Base-by-base conservation (phyloP, 2,797 vertebrate species). In the Myoxocephalus aenaeus region DNA sequence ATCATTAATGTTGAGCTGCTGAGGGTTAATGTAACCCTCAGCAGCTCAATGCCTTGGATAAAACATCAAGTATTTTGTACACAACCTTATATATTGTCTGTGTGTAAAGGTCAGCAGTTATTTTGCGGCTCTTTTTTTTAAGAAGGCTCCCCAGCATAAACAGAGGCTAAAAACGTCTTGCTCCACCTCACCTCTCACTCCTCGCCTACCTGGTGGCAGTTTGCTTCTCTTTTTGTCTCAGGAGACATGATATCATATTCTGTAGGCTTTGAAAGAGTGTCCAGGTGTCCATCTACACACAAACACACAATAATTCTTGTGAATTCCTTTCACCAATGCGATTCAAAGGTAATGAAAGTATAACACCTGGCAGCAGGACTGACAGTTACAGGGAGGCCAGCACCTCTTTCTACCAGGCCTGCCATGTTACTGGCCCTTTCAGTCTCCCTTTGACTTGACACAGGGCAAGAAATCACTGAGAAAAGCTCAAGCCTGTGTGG, bases 31-130 rank as follows among this genome's bases (percentile, higher is more conserved):
- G 25, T 81, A 81, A 86, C 80, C 54, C 62, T 42, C 34, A 54
- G 65, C 63, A 59, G 44, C 70, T 75, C 74, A 18, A 65, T 79
- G 4, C 46, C 42, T 84, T 88, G 75, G 89, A 87, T 86, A 84
- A 87, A 80, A 88, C 32, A 70, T 59, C 34, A 44, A 63, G 65
- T 70, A 59, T 25, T 82, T 82, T 82, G 61, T 77, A 38, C 65
- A 44, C 13, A 73, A 65, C 70, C 74, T 72, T 80, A 77, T 87
- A 72, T 81, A 71, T 80, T 11, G 29, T 83, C 46, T 58, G 68
- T 70, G 42, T 65, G 36, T 70, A 81, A 89, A 87, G 84, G 84
- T 87, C 83, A 84, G 73, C 59, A 4, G 59, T 57, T 50, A 34
- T 42, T 65, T 68, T 77, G 77, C 62, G n/a, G 59, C 36, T 72